phyloP scores from a whole-genome alignment of 2,797 vertebrate genomes.

The Cephalopachus bancanus region DNA sequence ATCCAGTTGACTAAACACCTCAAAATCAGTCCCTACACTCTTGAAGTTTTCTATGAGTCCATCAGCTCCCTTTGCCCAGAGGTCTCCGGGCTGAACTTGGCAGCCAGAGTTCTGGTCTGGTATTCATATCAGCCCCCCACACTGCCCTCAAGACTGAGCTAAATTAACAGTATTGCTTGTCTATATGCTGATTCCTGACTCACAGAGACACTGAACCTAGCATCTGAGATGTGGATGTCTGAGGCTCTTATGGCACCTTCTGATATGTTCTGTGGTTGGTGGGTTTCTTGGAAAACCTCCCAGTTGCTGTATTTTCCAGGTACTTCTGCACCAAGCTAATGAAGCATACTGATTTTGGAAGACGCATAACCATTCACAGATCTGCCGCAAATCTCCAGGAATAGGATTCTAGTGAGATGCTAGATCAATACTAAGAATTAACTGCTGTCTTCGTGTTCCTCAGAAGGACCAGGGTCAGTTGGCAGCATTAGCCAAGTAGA shows the following conservation, averaged over 20 bases:
- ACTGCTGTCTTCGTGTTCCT: neutral
- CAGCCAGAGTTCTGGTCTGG: neutral
- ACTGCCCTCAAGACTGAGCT: neutral
- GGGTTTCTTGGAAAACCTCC: conserved; percentile 40
- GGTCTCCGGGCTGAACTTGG: neutral
- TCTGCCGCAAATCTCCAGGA: conserved; percentile 14
- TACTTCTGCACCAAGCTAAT: conserved; percentile 8
- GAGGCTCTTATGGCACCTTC: neutral
- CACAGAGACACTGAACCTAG: neutral
- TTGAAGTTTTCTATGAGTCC: neutral
- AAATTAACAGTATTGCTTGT: neutral
- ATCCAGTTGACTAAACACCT: neutral
- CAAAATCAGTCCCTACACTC: neutral
- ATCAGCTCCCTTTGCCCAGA: neutral
- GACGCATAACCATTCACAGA: neutral
- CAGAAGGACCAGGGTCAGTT: neutral
- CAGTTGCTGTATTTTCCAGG: conserved; percentile 9
- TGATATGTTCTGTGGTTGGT: neutral
- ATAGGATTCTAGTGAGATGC: neutral
- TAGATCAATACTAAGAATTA: neutral
- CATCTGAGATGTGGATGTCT: neutral
- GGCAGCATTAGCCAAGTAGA: neutral
- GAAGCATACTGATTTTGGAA: conserved; percentile 58
- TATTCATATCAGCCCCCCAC: neutral
- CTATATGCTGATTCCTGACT: neutral